A percentile compares a stretch with the other conserved stretches of the same genome.
Conservation (phyloP, 2,888 invertebrate species). For the Hypercompe scribonia region DNA sequence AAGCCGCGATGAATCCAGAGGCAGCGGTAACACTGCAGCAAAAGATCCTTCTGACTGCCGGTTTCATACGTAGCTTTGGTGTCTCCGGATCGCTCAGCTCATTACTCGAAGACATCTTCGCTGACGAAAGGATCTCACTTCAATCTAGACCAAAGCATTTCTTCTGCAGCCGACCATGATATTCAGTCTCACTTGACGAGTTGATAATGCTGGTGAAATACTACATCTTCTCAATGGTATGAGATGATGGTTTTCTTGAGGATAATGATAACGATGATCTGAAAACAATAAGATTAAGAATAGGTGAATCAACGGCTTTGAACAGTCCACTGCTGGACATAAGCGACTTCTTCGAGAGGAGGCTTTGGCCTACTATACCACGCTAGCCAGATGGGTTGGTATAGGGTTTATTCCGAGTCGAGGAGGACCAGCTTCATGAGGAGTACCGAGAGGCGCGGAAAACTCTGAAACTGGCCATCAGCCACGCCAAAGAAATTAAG, state of each 20-base stretch:
- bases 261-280: conserved; percentile 25
- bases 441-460: too few relatives aligned
- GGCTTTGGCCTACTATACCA: too few relatives aligned
- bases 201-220: conserved; percentile 47
- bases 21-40: conserved; percentile 85
- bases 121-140: background rate
- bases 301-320: background rate
- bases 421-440: too few relatives aligned
- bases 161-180: conserved; percentile 22
- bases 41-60: conserved; percentile 80
- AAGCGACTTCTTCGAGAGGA: too few relatives aligned
- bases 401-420: too few relatives aligned
- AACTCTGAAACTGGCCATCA: too few relatives aligned
- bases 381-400: too few relatives aligned
- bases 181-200: conserved; percentile 9
- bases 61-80: conserved; percentile 77
- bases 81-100: conserved; percentile 73
- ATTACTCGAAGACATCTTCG: conserved; percentile 75
- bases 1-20: conserved; percentile 83
- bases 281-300: conserved; percentile 20
- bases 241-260: conserved; percentile 62
- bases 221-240: conserved; percentile 69
- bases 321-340: too few relatives aligned
- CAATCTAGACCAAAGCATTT: conserved; percentile 4
- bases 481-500: too few relatives aligned